Percentiles rank a stretch among this genome's conserved stretches.
These are phyloP conservation scores for Merodon equestris DNA, from an alignment of 2,888 invertebrate genomes.

Conservation along the genomic window DNA sequence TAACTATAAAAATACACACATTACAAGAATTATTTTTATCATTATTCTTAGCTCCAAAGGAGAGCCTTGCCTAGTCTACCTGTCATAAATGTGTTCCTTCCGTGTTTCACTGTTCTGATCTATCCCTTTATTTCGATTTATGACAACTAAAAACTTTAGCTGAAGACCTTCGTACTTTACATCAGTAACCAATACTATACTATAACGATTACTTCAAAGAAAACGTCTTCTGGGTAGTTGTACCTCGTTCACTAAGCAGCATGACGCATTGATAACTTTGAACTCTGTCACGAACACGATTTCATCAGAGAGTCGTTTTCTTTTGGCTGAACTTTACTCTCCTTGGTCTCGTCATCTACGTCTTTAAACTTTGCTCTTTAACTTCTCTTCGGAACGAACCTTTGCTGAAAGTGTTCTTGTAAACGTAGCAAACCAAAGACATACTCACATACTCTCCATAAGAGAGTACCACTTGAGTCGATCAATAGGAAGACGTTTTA, in stretches of 20 bases:
- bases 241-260: conserved; percentile 65
- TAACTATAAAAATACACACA: too few species aligned
- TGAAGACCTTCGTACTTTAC: conserved; percentile 64
- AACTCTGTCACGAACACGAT: conserved; percentile 20
- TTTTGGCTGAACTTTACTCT: background rate
- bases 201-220: conserved; percentile 70
- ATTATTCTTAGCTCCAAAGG: too few species aligned
- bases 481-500: too few species aligned
- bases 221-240: conserved; percentile 51
- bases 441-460: too few species aligned
- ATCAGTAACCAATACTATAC: conserved; percentile 70
- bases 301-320: conserved; percentile 4
- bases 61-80: too few species aligned
- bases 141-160: conserved; percentile 69
- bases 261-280: conserved; percentile 32
- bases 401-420: conserved; percentile 30
- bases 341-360: too few species aligned
- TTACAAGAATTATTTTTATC: too few species aligned
- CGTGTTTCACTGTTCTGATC: too few species aligned
- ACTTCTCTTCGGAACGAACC: conserved; percentile 8
- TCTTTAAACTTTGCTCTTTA: too few species aligned
- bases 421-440: too few species aligned
- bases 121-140: conserved; percentile 70
- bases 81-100: too few species aligned
- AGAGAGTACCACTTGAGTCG: too few species aligned